These are phyloP conservation scores for Zaprionus davidi DNA, from an alignment of 1,140 invertebrate species.

Conservation along the genomic window DNA sequence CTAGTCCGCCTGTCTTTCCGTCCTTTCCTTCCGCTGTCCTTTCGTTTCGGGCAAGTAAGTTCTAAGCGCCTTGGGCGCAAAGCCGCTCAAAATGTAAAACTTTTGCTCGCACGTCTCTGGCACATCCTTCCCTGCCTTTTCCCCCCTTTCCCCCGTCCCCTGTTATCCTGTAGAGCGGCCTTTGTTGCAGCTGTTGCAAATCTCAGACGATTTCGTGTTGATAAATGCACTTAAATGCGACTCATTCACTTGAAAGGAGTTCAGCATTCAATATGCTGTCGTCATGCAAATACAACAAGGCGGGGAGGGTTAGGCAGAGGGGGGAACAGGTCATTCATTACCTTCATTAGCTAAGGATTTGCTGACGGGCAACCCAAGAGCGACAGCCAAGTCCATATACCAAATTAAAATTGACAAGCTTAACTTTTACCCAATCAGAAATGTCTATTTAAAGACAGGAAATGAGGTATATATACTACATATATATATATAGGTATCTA, in stretches of 20 bases:
- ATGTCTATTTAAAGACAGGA: not conserved
- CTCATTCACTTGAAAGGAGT: constrained; percentile 13
- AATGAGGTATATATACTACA: constrained; percentile 1
- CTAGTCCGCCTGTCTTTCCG: not conserved
- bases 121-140: constrained; percentile 15
- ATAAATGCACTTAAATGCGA: constrained; percentile 69
- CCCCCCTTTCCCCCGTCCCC: not conserved
- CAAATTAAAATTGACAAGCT: constrained; percentile 70
- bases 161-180: constrained; percentile 26
- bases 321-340: constrained; percentile 33
- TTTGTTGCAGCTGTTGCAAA: constrained; percentile 76
- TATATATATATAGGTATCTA: not conserved
- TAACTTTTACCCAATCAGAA: not conserved
- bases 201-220: constrained; percentile 67
- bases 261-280: constrained; percentile 30
- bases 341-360: constrained; percentile 40
- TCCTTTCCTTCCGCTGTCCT: constrained; percentile 14
- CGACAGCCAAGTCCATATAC: constrained; percentile 22
- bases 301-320: not conserved
- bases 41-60: constrained; percentile 31
- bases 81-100: constrained; percentile 65
- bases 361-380: constrained; percentile 1
- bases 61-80: constrained; percentile 49
- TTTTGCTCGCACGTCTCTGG: constrained; percentile 27
- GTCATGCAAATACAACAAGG: constrained; percentile 30